phyloP scores from a whole-genome alignment of 1,140 invertebrate species.

The Matsumurasca onukii region DNA sequence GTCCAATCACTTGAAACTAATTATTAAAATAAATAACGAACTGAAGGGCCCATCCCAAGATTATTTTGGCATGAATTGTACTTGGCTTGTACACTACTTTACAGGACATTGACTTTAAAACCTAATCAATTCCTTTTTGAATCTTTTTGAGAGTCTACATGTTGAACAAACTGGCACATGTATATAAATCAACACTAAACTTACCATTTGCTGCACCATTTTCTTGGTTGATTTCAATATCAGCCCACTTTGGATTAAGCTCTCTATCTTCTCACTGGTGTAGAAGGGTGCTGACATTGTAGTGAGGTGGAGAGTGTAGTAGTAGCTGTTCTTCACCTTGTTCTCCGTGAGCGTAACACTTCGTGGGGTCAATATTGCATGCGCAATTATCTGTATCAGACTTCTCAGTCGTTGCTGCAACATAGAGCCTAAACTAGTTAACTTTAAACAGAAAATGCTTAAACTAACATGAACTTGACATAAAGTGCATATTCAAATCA shows the following conservation, averaged over 20 bases:
- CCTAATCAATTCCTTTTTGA: too few relatives aligned
- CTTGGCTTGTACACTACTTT: too few relatives aligned
- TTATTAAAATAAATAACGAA: too few relatives aligned
- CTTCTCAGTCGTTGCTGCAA: conserved; percentile 67
- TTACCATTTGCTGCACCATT: conserved; percentile 44
- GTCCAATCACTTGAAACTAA: too few relatives aligned
- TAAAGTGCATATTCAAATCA: not conserved
- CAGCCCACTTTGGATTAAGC: conserved; percentile 74
- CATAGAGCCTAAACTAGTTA: conserved; percentile 40
- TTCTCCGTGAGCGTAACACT: conserved; percentile 39
- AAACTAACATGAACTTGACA: too few relatives aligned
- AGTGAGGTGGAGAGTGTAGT: conserved; percentile 76
- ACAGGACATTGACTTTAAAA: too few relatives aligned
- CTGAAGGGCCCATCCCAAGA: too few relatives aligned
- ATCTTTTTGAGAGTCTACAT: too few relatives aligned
- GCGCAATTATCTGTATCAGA: conserved; percentile 67
- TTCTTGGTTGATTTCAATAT: conserved; percentile 54
- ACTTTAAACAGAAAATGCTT: not conserved
- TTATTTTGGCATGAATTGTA: too few relatives aligned
- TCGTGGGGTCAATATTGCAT: conserved; percentile 55
- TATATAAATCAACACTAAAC: too few relatives aligned
- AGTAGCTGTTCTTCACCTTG: conserved; percentile 54
- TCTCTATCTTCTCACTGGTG: conserved; percentile 76
- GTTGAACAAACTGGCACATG: too few relatives aligned
- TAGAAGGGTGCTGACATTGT: conserved; percentile 84